A percentile compares a stretch with the other conserved stretches of the same genome.
Conservation (phyloP, 1,140 invertebrate species). For the Brachionus rubens region DNA sequence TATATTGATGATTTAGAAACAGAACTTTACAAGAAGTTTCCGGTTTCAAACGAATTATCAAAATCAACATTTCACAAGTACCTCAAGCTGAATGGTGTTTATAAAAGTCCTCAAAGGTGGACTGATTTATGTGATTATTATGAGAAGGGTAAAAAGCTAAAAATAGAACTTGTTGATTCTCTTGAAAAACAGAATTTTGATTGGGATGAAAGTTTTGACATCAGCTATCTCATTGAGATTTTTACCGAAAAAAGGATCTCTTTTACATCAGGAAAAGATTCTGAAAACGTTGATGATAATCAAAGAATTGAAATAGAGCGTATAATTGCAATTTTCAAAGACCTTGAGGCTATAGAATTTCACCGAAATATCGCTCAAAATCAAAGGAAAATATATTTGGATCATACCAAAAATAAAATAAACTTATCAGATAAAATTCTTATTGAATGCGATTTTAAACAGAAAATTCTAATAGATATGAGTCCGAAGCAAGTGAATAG, state of each 20-base stretch:
- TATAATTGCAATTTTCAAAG: not conserved
- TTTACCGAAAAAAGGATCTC: not conserved
- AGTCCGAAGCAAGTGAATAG: conserved; percentile 6
- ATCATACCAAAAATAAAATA: not conserved
- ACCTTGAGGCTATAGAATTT: not conserved
- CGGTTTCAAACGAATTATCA: not conserved
- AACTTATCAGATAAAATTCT: not conserved
- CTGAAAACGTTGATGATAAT: too few species aligned
- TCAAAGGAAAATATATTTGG: not conserved
- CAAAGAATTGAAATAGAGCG: not conserved
- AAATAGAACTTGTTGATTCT: too few species aligned
- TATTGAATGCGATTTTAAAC: conserved; percentile 29
- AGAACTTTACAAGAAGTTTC: not conserved
- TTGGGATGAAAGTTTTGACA: not conserved
- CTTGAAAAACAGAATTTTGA: not conserved
- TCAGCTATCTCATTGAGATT: not conserved
- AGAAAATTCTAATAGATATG: conserved; percentile 12
- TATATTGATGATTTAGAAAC: not conserved
- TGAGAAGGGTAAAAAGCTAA: conserved; percentile 22
- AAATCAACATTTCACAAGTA: not conserved
- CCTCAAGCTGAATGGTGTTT: not conserved
- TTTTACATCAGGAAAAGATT: too few species aligned
- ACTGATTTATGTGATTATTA: conserved; percentile 13
- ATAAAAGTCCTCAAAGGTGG: not conserved
- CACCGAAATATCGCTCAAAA: conserved; percentile 10